Evolutionary conservation across 53 echinoderm and acorn worm species (phyloP).

Genomic region (Actinopyga echinites): DNA sequence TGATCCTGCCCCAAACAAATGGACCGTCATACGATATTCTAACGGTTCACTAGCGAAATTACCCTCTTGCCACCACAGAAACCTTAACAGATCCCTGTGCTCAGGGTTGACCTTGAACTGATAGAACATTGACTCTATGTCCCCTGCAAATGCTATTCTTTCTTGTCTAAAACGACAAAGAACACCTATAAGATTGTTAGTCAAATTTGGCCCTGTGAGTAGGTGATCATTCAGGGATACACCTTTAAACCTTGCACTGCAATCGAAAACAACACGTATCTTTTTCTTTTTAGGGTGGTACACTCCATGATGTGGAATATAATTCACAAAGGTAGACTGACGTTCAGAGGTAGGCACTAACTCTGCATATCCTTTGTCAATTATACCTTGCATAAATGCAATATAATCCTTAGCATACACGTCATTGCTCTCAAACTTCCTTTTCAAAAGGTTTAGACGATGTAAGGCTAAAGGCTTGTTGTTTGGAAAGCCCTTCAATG

Average conservation of each 20-base stretch:
- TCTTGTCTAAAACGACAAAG: constrained; percentile 60
- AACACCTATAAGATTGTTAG: constrained; percentile 54
- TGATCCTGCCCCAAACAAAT: constrained; percentile 57
- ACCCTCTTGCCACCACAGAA: constrained; percentile 61
- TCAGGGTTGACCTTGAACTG: too few relatives aligned
- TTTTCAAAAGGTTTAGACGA: not conserved
- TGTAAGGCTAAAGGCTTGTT: constrained; percentile 28
- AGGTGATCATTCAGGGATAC: constrained; percentile 61
- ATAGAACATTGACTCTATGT: constrained; percentile 63
- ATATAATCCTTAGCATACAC: constrained; percentile 37
- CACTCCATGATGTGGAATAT: constrained; percentile 55
- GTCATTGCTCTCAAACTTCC: constrained; percentile 1
- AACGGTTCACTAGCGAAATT: constrained; percentile 26
- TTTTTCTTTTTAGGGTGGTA: constrained; percentile 49
- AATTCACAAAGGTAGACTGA: constrained; percentile 1
- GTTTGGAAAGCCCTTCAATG: not conserved
- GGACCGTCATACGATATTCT: constrained; percentile 55
- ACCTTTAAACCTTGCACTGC: constrained; percentile 41
- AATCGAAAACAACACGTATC: constrained; percentile 62
- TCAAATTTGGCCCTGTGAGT: constrained; percentile 57
- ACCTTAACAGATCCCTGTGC: constrained; percentile 55
- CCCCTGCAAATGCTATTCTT: constrained; percentile 43
- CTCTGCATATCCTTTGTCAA: constrained; percentile 37
- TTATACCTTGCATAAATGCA: constrained; percentile 27
- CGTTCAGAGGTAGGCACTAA: not conserved